These are phyloP conservation scores for Iselma pallidipennis DNA, from an alignment of 2,888 invertebrate species.

Conservation along the genomic window DNA sequence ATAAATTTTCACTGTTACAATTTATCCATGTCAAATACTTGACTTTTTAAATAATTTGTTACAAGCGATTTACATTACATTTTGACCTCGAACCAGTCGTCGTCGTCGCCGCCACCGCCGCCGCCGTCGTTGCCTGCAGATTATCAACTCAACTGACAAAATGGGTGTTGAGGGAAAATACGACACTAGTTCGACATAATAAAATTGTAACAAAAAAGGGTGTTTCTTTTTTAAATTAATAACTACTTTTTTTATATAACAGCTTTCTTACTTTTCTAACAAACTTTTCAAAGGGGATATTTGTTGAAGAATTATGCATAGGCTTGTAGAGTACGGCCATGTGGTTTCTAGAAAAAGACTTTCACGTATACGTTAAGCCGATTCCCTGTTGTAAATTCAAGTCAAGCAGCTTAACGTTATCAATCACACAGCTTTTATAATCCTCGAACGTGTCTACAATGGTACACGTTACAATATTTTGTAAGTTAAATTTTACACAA, in stretches of 20 bases:
- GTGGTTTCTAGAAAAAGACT: conserved; percentile 26
- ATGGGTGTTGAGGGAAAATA: not conserved
- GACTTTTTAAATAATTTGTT: conserved; percentile 28
- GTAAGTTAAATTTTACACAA: not conserved
- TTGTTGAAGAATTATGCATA: conserved; percentile 1
- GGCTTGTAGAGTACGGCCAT: not conserved
- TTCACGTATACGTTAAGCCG: conserved; percentile 32
- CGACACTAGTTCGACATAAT: not conserved
- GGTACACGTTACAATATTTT: conserved; percentile 11
- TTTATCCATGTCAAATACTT: conserved; percentile 16
- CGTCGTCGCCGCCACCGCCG: not conserved
- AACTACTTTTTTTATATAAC: too few species aligned
- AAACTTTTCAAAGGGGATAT: conserved; percentile 8
- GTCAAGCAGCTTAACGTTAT: conserved; percentile 41
- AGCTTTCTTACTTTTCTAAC: too few species aligned
- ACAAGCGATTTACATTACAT: conserved; percentile 22
- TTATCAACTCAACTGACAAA: not conserved
- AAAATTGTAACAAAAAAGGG: not conserved
- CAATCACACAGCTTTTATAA: conserved; percentile 27
- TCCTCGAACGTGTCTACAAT: conserved; percentile 18
- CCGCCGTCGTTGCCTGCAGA: not conserved
- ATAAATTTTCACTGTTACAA: conserved; percentile 20
- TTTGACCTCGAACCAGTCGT: conserved; percentile 6
- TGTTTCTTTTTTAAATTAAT: too few species aligned
- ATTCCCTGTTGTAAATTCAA: conserved; percentile 44